These are phyloP conservation scores for Scaptomyza reducta DNA, from an alignment of 2,888 invertebrate genomes.

Conservation along the genomic window DNA sequence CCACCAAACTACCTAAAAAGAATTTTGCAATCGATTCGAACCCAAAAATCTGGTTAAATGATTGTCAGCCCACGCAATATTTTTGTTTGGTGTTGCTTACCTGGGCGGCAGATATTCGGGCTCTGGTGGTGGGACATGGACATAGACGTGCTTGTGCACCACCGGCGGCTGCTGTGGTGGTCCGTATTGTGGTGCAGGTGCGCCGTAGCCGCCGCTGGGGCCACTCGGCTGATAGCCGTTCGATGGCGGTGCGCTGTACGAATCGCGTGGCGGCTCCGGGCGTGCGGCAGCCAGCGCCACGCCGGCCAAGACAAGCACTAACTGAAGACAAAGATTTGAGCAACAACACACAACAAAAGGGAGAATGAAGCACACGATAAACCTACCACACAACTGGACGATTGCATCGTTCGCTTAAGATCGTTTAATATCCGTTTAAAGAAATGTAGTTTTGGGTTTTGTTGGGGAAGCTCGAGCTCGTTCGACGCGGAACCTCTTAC, in stretches of 20 bases:
- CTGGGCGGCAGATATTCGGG: slow-evolving; percentile 90
- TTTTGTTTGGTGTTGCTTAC: slow-evolving; percentile 79
- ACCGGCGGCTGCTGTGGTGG: slow-evolving; percentile 90
- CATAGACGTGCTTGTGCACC: slow-evolving; percentile 95
- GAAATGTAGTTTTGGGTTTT: neutral
- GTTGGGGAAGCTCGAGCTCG: slow-evolving; percentile 61
- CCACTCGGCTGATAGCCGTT: slow-evolving; percentile 85
- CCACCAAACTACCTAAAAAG: slow-evolving; percentile 4
- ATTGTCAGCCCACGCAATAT: neutral
- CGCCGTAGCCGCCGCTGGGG: slow-evolving; percentile 85
- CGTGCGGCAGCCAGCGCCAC: slow-evolving; percentile 79
- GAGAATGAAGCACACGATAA: slow-evolving; percentile 12
- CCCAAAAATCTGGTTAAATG: neutral
- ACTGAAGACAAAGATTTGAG: slow-evolving; percentile 53
- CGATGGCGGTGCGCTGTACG: slow-evolving; percentile 79
- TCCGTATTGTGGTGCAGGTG: slow-evolving; percentile 88
- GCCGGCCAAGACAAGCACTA: slow-evolving; percentile 78
- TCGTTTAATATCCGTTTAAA: slow-evolving; percentile 53
- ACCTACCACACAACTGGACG: slow-evolving; percentile 83
- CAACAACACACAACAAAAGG: slow-evolving; percentile 8
- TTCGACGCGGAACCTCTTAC: slow-evolving; percentile 83
- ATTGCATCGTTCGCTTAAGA: slow-evolving; percentile 79
- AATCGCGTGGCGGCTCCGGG: slow-evolving; percentile 83
- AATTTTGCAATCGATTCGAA: neutral
- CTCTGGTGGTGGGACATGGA: slow-evolving; percentile 95